A percentile compares a stretch with the other conserved stretches of the same genome.
Evolutionary conservation across 30 jellyfish, hydroid and myxozoan genomes (phyloP).

Genomic region (Hydra vulgaris): DNA sequence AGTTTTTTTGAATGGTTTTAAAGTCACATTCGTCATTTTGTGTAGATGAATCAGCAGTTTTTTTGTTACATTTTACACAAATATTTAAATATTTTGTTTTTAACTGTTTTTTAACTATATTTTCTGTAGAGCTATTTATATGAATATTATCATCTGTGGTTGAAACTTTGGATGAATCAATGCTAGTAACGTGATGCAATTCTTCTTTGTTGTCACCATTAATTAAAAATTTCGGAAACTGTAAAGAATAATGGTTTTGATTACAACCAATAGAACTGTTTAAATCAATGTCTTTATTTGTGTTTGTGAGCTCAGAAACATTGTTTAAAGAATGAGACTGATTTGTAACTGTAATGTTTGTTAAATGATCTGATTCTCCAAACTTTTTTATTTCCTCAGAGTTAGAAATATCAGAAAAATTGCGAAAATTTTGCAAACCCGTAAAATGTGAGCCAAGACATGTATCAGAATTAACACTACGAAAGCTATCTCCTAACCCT

Average conservation of each 20-base stretch:
- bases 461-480: conserved; percentile 23
- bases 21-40: neutral
- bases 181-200: neutral
- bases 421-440: neutral
- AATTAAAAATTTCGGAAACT: neutral
- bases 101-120: neutral
- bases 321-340: neutral
- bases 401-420: neutral
- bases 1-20: neutral
- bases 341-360: neutral
- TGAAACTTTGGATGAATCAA: neutral
- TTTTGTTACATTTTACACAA: neutral
- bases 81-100: too few species aligned
- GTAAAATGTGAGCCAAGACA: neutral
- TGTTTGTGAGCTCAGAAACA: neutral
- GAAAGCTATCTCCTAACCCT: conserved; percentile 33
- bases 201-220: neutral
- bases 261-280: neutral
- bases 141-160: neutral
- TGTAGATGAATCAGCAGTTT: neutral
- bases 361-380: neutral
- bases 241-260: neutral
- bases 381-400: neutral
- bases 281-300: neutral
- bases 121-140: neutral